These are phyloP conservation scores for Neoascia interrupta DNA, from an alignment of 2,888 invertebrate genomes.

Conservation along the genomic window DNA sequence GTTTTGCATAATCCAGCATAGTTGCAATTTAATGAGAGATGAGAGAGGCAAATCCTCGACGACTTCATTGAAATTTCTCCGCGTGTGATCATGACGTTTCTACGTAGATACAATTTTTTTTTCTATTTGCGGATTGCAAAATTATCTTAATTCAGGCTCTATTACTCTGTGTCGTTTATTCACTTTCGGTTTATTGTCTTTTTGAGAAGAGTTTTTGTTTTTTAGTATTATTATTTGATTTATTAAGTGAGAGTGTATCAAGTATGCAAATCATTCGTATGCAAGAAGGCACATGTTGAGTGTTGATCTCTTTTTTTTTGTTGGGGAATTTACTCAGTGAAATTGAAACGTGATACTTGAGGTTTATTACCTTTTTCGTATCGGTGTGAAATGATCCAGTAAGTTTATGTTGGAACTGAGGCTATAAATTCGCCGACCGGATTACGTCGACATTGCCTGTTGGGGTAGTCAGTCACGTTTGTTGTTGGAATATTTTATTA, in stretches of 20 bases:
- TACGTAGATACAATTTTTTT: neutral
- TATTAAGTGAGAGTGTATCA: slow-evolving; percentile 21
- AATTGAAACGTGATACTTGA: slow-evolving; percentile 42
- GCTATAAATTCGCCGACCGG: slow-evolving; percentile 10
- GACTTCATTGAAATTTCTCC: slow-evolving; percentile 10
- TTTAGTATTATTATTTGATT: slow-evolving; percentile 11
- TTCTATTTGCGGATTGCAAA: neutral
- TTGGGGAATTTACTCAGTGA: slow-evolving; percentile 28
- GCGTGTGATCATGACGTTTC: neutral
- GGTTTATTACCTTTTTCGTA: slow-evolving; percentile 28
- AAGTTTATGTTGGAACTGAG: slow-evolving; percentile 15
- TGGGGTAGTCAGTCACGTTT: slow-evolving; percentile 14
- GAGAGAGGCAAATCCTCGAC: neutral
- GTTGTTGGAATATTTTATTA: neutral
- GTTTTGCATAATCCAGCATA: neutral
- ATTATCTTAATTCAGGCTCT: neutral
- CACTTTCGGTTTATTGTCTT: neutral
- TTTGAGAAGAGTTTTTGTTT: slow-evolving; percentile 2
- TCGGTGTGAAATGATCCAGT: slow-evolving; percentile 31
- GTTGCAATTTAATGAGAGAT: neutral
- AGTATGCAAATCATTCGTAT: neutral
- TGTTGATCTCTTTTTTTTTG: neutral
- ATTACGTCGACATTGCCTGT: neutral
- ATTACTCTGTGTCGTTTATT: neutral
- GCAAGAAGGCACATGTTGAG: neutral